Evolutionary conservation across 2,888 invertebrate genomes (phyloP).

Genomic region (Epistrophe grossulariae): DNA sequence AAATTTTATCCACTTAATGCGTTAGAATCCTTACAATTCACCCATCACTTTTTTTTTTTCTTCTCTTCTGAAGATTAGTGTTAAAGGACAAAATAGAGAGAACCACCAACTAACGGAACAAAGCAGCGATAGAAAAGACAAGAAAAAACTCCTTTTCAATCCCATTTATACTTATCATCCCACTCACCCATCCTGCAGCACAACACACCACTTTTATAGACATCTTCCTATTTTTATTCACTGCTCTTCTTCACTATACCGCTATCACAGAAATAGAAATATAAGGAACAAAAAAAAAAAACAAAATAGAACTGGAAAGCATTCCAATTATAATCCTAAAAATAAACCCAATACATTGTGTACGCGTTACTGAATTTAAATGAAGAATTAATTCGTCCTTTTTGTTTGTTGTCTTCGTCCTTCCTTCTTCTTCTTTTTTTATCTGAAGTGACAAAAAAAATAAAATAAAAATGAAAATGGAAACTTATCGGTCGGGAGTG

Average conservation of each 20-base stretch:
- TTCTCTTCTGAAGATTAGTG: constrained; percentile 31
- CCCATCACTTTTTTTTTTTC: constrained; percentile 6
- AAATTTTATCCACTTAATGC: constrained; percentile 68
- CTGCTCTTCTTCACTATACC: background rate
- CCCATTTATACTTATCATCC: constrained; percentile 31
- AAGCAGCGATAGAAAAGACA: background rate
- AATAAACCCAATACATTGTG: constrained; percentile 77
- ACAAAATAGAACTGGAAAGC: constrained; percentile 43
- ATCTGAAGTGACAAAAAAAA: background rate
- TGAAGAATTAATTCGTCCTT: constrained; percentile 83
- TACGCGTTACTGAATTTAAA: constrained; percentile 84
- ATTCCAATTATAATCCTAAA: constrained; percentile 76
- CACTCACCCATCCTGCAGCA: constrained; percentile 5
- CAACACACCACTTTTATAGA: background rate
- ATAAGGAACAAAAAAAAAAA: constrained; percentile 4
- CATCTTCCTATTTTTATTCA: constrained; percentile 6
- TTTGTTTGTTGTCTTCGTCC: constrained; percentile 66
- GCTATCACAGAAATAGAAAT: background rate
- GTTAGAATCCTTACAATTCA: constrained; percentile 64
- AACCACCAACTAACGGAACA: constrained; percentile 4
- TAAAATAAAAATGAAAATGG: constrained; percentile 17
- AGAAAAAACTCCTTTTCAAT: constrained; percentile 7
- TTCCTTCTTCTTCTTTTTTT: constrained; percentile 24
- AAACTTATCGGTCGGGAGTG: constrained; percentile 31
- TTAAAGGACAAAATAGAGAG: constrained; percentile 15